Evolutionary conservation across 2,888 invertebrate species (phyloP), one percentile per base, ranked within the genome.

Genomic region (Protodeltote pygarga): DNA sequence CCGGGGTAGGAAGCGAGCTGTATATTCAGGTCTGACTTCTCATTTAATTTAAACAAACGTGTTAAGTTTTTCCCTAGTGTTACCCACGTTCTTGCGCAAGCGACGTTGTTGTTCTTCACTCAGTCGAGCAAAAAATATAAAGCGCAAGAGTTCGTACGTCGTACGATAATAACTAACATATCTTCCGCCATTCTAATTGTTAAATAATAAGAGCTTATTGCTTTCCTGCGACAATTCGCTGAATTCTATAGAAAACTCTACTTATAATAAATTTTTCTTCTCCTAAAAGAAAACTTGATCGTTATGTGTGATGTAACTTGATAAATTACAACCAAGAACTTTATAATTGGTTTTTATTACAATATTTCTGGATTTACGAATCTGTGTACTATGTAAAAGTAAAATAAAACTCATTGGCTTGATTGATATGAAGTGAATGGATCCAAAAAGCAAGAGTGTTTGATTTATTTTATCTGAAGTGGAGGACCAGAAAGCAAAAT

Each of bases 181-280:
- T 49, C 67, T 70, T 70, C 63, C 67, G 66, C 64, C 41, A 68
- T 66, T 69, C 60, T 63, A 70, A 70, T 60, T 24, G 57, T 58
- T 54, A 55, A 63, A 60, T 57, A 57, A 70, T 60, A 35, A 42
- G 35, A 42, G 32, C 27, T 34, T 25, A 34, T 15, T 40, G 15
- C 10, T 29, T 20, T 31, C 11, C 9, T 45, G 41, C 64, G 55
- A 58, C 53, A 33, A 40, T 28, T 25, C 17, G 20, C 29, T 5
- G 21, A 28, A 15, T 33, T 35, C 23, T 32, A 2, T 29, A 44
- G 14, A 15, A 15, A 4, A 21, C 9, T 5, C 3, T n/a, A n/a
- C n/a, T n/a, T n/a, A n/a, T n/a, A n/a, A n/a, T n/a, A n/a, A n/a
- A n/a, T n/a, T n/a, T n/a, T n/a, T n/a, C n/a, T n/a, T n/a, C n/a